Evolutionary conservation across 2,888 invertebrate genomes (phyloP).

Genomic region (Euzophera pinguis): DNA sequence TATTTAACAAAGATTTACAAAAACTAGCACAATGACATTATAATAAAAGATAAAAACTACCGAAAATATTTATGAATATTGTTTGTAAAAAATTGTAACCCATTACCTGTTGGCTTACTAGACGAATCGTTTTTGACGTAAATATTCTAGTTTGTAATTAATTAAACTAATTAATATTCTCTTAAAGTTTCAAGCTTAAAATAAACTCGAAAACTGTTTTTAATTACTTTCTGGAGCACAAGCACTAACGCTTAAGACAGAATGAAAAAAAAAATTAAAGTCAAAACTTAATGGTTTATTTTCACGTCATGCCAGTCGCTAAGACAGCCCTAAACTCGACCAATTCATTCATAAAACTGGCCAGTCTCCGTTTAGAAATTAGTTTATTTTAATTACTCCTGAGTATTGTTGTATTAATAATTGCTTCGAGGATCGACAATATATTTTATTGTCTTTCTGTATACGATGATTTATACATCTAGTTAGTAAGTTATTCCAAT

Average conservation of each 20-base stretch:
- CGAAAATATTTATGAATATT: no score
- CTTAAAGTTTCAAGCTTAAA: no score
- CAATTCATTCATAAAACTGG: slow-evolving; percentile 69
- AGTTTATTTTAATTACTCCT: slow-evolving; percentile 78
- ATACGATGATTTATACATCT: slow-evolving; percentile 72
- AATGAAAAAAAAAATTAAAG: background rate
- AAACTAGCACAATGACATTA: no score
- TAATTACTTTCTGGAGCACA: background rate
- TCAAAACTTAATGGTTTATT: slow-evolving; percentile 42
- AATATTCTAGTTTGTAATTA: no score
- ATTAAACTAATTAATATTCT: no score
- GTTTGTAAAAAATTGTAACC: no score
- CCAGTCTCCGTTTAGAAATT: slow-evolving; percentile 67
- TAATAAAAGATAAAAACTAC: no score
- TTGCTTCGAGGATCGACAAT: slow-evolving; percentile 61
- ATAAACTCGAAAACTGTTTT: background rate
- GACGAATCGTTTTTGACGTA: no score
- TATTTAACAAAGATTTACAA: no score
- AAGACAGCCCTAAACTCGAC: slow-evolving; percentile 18
- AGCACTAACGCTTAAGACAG: background rate
- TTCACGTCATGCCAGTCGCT: slow-evolving; percentile 1
- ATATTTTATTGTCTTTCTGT: slow-evolving; percentile 77
- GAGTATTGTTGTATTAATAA: slow-evolving; percentile 77
- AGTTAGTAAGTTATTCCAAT: slow-evolving; percentile 79
- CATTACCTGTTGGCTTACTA: no score